Evolutionary conservation across 2,113 vertebrate genomes (phyloP), one percentile per base, ranked within the genome.

Genomic region (Petrocephalus microphthalmus): DNA sequence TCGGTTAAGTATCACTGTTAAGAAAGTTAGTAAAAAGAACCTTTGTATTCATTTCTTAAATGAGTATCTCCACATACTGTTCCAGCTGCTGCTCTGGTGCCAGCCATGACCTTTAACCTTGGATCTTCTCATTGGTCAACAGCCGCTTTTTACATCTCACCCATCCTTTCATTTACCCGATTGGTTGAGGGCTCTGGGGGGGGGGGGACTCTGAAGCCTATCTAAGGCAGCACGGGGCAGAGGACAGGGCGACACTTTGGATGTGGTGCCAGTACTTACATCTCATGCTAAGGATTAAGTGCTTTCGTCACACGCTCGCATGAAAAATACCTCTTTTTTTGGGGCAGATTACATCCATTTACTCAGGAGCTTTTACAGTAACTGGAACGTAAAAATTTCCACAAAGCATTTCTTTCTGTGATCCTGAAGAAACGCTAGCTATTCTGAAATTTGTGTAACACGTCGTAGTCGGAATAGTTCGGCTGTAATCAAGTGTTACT

Each of bases 401-500:
- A 52, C 49, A 45, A 87, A 64, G 84, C 60, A 42, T 85, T 88
- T 84, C 22, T 45, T 15, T 51, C 49, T 25, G 83, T 52, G 49
- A 52, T 84, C 47, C 7, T 13, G 29, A 20, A 47, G 22, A 81
- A 74, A 83, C 33, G 13, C 74, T 29, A 52, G 88, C n/a, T 71
- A 22, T 22, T 17, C 37, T 57, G 84, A 56, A 88, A 49, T 87
- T 57, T 87, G 86, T 89, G 52, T 86, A 82, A 47, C 53, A 22
- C 15, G 87, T 78, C 49, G 74, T 47, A 64, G 52, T 89, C 85
- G n/a, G 57, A 88, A 89, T 89, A 88, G 87, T 87, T 53, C 88
- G 87, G 51, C 60, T 90, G 90, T 88, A 88, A 90, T 89, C 64
- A 88, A 87, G 29, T n/a, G 33, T 78, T 78, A 22, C 49, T 33